phyloP scores from a whole-genome alignment of 2,797 vertebrate genomes.

The Sciurus carolinensis region DNA sequence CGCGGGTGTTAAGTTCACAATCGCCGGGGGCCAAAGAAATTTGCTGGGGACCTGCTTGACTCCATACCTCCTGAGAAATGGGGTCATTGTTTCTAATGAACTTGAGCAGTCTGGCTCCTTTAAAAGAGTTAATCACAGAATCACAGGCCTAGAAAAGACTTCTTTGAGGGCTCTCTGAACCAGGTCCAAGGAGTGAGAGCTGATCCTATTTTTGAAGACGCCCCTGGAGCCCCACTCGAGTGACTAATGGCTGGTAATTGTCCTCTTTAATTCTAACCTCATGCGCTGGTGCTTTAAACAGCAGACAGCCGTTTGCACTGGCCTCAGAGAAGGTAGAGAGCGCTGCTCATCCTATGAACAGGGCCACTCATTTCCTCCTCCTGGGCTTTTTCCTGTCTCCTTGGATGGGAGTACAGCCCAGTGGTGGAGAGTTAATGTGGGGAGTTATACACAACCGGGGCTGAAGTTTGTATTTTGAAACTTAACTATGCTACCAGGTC shows the following conservation, averaged over 20 bases:
- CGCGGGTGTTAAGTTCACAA: constrained; percentile 77
- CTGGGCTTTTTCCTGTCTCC: constrained; percentile 60
- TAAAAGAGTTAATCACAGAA: constrained; percentile 76
- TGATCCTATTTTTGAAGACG: constrained; percentile 78
- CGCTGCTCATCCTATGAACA: constrained; percentile 47
- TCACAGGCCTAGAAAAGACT: constrained; percentile 62
- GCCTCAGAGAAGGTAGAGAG: constrained; percentile 76
- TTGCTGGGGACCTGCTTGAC: constrained; percentile 56
- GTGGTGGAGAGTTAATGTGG: accelerated
- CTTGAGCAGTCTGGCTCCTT: constrained; percentile 67
- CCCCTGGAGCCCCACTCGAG: constrained; percentile 62
- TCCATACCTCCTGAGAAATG: constrained; percentile 67
- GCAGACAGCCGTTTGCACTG: constrained; percentile 67
- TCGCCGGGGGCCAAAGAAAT: constrained; percentile 72
- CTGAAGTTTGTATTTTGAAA: not conserved
- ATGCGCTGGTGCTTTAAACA: constrained; percentile 60
- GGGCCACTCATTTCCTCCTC: constrained; percentile 66
- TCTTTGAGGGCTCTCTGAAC: constrained; percentile 68
- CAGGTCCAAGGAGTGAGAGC: constrained; percentile 75
- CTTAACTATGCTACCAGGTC: not conserved
- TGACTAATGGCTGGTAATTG: constrained; percentile 81
- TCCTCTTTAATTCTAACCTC: constrained; percentile 82
- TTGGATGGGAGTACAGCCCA: not conserved
- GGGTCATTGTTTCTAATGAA: constrained; percentile 74
- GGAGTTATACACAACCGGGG: not conserved